phyloP scores from a whole-genome alignment of 2,113 vertebrate genomes.

The Corydoras sp. region DNA sequence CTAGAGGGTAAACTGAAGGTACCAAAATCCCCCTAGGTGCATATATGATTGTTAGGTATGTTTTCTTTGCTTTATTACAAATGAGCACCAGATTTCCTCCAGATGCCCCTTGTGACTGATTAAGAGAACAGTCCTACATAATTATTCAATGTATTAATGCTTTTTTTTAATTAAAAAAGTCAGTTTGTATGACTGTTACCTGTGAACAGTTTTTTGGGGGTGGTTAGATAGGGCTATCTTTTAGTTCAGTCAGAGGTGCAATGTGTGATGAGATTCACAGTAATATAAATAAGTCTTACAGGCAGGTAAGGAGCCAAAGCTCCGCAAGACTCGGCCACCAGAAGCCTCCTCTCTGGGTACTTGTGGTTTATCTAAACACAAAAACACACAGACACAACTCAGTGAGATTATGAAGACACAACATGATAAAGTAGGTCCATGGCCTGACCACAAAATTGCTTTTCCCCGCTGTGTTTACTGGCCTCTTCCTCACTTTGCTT shows the following conservation, averaged over 20 bases:
- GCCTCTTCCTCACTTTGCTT: conserved; percentile 19
- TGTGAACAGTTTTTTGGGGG: no score
- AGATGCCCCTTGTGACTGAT: no score
- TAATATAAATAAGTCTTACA: conserved; percentile 66
- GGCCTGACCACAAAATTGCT: conserved; percentile 38
- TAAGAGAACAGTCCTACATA: no score
- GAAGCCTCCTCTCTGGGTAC: conserved; percentile 91
- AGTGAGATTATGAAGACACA: conserved; percentile 38
- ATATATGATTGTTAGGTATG: no score
- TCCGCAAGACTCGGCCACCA: conserved; percentile 96
- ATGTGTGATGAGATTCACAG: not conserved
- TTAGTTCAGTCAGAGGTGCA: not conserved
- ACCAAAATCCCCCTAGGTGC: no score
- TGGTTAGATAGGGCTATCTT: no score
- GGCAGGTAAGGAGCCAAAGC: conserved; percentile 94
- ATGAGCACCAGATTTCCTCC: no score
- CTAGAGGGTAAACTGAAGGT: no score
- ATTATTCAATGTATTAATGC: no score
- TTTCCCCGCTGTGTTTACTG: conserved; percentile 27
- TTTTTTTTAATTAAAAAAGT: no score
- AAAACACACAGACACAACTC: conserved; percentile 10
- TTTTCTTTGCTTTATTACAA: no score
- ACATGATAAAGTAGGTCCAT: conserved; percentile 31
- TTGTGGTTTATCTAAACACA: conserved; percentile 93
- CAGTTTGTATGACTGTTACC: no score